Percentiles rank a stretch among this genome's conserved stretches.
Conservation (phyloP, 2,797 vertebrate species). For the Botia kubotai region DNA sequence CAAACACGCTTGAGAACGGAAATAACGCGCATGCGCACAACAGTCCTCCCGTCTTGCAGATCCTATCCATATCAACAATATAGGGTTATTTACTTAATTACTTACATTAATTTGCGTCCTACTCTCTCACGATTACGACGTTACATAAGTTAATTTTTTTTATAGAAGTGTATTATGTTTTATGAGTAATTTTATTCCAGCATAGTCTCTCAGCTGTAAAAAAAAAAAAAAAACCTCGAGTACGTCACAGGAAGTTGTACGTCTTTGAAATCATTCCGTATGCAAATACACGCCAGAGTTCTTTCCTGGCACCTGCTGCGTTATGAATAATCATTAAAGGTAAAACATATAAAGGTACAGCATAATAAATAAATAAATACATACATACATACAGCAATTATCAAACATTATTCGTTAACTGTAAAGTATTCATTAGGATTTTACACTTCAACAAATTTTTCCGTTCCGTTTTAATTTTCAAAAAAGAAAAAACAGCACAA, state of each 20-base stretch:
- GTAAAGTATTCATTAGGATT: background rate
- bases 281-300: background rate
- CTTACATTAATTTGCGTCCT: background rate
- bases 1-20: background rate
- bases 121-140: no score
- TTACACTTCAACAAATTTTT: background rate
- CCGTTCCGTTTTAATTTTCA: no score
- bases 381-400: no score
- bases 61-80: background rate
- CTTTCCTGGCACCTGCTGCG: background rate
- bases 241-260: constrained; percentile 13
- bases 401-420: background rate
- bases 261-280: constrained; percentile 36
- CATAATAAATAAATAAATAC: no score
- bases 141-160: background rate
- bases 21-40: constrained; percentile 32
- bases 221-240: background rate
- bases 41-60: background rate
- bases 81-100: background rate
- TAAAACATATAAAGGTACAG: no score
- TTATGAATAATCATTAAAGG: background rate
- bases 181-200: background rate
- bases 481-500: background rate
- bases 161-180: background rate
- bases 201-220: background rate